These are phyloP conservation scores for Epizoanthus illoricatus DNA, from an alignment of 92 coral and sea anemone species.

Conservation along the genomic window DNA sequence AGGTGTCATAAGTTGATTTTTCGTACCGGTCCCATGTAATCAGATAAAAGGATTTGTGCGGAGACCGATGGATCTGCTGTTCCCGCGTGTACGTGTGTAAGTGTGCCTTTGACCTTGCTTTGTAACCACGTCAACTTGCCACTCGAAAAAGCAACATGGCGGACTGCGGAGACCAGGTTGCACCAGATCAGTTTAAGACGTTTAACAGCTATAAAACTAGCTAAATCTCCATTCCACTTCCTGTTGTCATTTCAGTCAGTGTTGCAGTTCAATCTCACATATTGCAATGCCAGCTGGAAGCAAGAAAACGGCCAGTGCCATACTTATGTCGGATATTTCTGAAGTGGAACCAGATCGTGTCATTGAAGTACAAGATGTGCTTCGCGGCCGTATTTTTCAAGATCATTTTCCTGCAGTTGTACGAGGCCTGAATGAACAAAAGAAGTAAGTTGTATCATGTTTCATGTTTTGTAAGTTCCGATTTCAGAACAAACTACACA, in stretches of 20 bases:
- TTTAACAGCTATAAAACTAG: background rate
- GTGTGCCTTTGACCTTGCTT: background rate
- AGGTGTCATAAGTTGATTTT: too few species aligned
- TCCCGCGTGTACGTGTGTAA: background rate
- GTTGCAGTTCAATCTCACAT: background rate
- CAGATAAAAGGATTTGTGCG: too few species aligned
- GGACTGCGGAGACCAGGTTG: background rate
- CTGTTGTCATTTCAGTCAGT: conserved; percentile 6
- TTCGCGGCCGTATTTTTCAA: conserved; percentile 81
- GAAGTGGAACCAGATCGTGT: conserved; percentile 42
- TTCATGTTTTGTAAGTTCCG: background rate
- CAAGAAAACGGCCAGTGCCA: conserved; percentile 7
- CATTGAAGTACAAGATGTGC: conserved; percentile 44
- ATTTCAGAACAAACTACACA: background rate
- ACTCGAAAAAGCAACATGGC: conserved; percentile 38
- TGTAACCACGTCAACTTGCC: conserved; percentile 3
- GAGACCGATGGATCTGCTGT: too few species aligned
- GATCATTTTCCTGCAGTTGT: conserved; percentile 63
- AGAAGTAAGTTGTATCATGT: conserved; percentile 41
- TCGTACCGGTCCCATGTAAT: too few species aligned
- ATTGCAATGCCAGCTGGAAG: conserved; percentile 37
- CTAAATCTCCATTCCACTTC: background rate
- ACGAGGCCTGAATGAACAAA: conserved; percentile 77
- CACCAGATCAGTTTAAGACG: too few species aligned
- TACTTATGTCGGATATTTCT: conserved; percentile 5